Base-by-base conservation (phyloP, 2,888 invertebrate species). In the Alentia gelatinosa region DNA sequence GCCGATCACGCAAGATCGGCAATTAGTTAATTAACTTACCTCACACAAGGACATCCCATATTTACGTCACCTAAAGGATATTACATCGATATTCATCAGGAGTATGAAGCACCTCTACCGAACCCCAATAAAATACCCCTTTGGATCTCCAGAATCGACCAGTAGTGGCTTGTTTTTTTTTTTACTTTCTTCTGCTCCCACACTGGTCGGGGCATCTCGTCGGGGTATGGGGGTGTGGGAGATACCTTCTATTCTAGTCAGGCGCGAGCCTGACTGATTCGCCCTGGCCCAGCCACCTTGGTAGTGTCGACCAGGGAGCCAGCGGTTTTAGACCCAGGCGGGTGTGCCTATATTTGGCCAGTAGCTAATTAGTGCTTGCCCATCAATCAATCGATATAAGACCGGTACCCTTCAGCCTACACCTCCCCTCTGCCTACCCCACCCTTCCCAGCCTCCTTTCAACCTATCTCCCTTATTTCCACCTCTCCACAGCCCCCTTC, bases 361-460 rank as follows among this genome's bases (percentile, higher is more conserved):
- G 30, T 30, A 68, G 68, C 68, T 68, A 68, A 68, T 68, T 68
- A 68, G 68, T 68, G 26, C 33, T 30, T 12, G 23, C 26, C 68
- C 68, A 68, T 68, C 26, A 30, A 30, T 68, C 68, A 68, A 68
- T 68, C 68, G 33, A 68, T 68, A 68, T 68, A 68, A 68, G 68
- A 68, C 68, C 33, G 19, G 47, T 19, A 47, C 47, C 7, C 47
- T 12, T 47, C 9, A 47, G 47, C 47, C 56, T n/a, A 3, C 19
- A 5, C 56, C 56, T 56, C 56, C 56, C 56, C 56, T 56, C 56
- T n/a, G 3, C 56, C 56, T 19, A n/a, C 5, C 56, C 5, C 56
- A 7, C 47, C 15, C 47, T 15, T 42, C 47, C 47, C 47, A 7
- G 7, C 47, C 56, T 56, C 56, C 56, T 56, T 56, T 15, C 47